A percentile compares a stretch with the other conserved stretches of the same genome.
phyloP scores from a whole-genome alignment of 2,797 vertebrate species.

The Steatocranus sp. region DNA sequence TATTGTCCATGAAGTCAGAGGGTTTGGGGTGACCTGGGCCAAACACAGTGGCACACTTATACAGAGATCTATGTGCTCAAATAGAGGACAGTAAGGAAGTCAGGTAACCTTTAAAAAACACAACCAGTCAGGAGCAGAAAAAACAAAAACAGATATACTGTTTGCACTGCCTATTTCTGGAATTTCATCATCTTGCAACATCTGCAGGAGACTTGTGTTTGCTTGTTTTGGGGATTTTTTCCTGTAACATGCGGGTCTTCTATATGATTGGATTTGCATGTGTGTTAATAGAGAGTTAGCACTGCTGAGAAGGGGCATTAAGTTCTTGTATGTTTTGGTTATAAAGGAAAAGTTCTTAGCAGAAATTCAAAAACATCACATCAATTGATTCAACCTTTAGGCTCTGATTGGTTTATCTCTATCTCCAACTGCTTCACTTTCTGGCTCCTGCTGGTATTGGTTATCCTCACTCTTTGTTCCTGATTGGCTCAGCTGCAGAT shows the following conservation, averaged over 20 bases:
- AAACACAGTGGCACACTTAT: conserved; percentile 30
- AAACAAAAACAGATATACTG: neutral
- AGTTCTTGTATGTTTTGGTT: conserved; percentile 5
- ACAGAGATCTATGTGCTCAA: neutral
- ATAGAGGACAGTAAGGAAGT: neutral
- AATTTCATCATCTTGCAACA: conserved; percentile 62
- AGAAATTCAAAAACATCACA: conserved; percentile 57
- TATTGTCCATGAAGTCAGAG: conserved; percentile 57
- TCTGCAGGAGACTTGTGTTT: conserved; percentile 10
- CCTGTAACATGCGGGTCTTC: neutral
- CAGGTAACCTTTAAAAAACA: neutral
- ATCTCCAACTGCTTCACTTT: conserved; percentile 64
- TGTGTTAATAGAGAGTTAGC: conserved; percentile 12
- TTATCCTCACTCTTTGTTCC: neutral
- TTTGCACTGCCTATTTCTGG: conserved; percentile 1
- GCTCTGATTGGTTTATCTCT: conserved; percentile 62
- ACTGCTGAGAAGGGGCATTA: conserved; percentile 25
- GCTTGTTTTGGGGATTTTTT: neutral
- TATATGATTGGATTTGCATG: neutral
- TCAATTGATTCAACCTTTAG: conserved; percentile 21
- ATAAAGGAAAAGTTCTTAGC: conserved; percentile 35
- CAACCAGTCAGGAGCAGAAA: neutral
- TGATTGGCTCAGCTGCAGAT: conserved; percentile 45
- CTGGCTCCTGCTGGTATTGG: conserved; percentile 53
- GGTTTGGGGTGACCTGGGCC: conserved; percentile 39